Base-by-base conservation (phyloP, 2,888 invertebrate genomes). In the Synergus umbraculus region DNA sequence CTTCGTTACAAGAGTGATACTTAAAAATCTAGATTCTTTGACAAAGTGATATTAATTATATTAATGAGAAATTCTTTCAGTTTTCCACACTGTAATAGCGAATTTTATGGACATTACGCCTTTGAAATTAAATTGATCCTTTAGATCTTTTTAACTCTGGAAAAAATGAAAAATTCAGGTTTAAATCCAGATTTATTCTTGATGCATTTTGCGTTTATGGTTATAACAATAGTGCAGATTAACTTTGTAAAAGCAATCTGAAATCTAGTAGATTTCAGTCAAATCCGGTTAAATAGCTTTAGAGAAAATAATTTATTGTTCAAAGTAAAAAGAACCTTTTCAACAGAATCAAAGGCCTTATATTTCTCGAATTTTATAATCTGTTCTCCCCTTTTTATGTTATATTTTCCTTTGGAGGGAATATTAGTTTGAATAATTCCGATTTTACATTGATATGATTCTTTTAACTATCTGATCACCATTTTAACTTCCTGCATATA, bases 261-360 rank as follows among this genome's bases (percentile, higher is more conserved):
- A 46, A 69, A 46, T 46, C 69, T 29, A 10, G 7, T 18, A 15
- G 69, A 44, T 29, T 15, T 15, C 10, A 67, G 46, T 46, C 69
- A 49, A 69, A 29, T 18, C 22, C 29, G 44, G 15, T 49, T 69
- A 29, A 46, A 15, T 49, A 69, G 46, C 29, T 69, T 8, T 22
- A 9, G 29, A 49, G 29, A 22, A 29, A 49, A 69, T 49, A 49
- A 46, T 69, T 69, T 44, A 69, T 46, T 46, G 29, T 69, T 7
- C 29, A 69, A 8, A 69, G 29, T 15, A 12, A 49, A 29, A 8
- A 13, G 15, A 8, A 9, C 13, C 29, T 9, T 44, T 37, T 29
- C 15, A 67, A 9, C 0, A 4, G 9, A 3, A 49, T 22, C 4
- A 13, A 49, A n/a, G 8, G 4, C 54, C 4, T 49, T 54, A 54